Conservation (phyloP, 2,113 vertebrate genomes). For the Microcebus tavaratra region DNA sequence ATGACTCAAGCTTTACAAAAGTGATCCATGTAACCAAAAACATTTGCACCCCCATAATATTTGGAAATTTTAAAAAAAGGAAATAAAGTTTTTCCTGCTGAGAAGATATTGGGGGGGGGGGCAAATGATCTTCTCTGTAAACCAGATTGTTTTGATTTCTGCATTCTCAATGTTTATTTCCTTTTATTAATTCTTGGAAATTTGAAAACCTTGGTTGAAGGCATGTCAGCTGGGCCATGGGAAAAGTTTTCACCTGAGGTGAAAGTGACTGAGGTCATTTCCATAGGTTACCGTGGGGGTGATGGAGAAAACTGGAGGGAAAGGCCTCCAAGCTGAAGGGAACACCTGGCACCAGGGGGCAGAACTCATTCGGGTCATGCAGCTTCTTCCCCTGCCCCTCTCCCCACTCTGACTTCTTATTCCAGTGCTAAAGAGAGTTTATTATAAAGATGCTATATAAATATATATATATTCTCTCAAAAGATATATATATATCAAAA, state of each 20-base stretch:
- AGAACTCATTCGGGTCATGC: neutral
- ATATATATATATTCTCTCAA: too few relatives aligned
- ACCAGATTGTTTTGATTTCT: constrained; percentile 25
- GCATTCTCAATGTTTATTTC: constrained; percentile 10
- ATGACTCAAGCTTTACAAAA: too few relatives aligned
- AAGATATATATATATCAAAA: neutral
- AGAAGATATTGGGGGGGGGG: neutral
- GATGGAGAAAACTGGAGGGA: neutral
- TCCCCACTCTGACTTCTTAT: neutral
- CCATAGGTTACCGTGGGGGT: neutral
- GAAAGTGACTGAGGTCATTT: neutral
- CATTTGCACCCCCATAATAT: too few relatives aligned
- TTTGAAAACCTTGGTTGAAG: constrained; percentile 34
- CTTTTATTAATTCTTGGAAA: constrained; percentile 28
- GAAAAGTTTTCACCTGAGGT: neutral
- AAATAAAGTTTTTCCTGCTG: neutral
- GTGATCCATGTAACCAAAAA: too few relatives aligned
- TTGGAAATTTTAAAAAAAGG: neutral
- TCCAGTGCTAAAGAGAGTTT: neutral
- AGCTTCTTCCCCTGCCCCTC: neutral
- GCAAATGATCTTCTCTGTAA: neutral
- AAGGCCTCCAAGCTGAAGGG: neutral
- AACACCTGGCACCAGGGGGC: neutral
- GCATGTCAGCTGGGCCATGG: neutral
- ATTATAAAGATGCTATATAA: neutral